phyloP scores from a whole-genome alignment of 2,113 vertebrate genomes.

The Sisor rabdophorus region DNA sequence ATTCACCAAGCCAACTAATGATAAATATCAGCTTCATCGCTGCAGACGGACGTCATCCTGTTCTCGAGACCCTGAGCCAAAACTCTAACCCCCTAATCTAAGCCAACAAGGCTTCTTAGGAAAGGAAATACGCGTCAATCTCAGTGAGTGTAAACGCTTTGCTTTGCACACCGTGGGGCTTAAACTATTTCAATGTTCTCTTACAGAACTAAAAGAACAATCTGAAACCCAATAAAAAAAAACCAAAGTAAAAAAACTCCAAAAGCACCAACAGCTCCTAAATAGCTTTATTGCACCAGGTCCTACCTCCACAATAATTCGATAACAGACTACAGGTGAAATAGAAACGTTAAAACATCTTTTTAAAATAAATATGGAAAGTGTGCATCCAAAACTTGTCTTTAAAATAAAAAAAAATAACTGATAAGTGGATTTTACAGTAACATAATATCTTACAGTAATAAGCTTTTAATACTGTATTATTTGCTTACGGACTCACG shows the following conservation, averaged over 20 bases:
- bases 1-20: not conserved
- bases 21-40: not conserved
- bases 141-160: not conserved
- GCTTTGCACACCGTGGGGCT: no score
- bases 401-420: not conserved
- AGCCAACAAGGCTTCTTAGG: slow-evolving; percentile 17
- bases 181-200: no score
- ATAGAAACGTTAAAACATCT: no score
- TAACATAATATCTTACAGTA: not conserved
- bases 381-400: not conserved
- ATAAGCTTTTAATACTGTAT: slow-evolving; percentile 20
- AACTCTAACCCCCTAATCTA: slow-evolving; percentile 9
- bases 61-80: slow-evolving; percentile 6
- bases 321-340: no score
- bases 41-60: slow-evolving; percentile 3
- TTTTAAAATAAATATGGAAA: no score
- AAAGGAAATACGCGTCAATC: not conserved
- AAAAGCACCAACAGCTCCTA: no score
- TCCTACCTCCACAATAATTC: no score
- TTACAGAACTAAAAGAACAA: no score
- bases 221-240: no score
- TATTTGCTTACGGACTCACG: no score
- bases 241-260: no score
- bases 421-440: not conserved
- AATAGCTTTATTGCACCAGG: no score